Conservation (phyloP, 1,140 invertebrate species). For the Maniola jurtina region DNA sequence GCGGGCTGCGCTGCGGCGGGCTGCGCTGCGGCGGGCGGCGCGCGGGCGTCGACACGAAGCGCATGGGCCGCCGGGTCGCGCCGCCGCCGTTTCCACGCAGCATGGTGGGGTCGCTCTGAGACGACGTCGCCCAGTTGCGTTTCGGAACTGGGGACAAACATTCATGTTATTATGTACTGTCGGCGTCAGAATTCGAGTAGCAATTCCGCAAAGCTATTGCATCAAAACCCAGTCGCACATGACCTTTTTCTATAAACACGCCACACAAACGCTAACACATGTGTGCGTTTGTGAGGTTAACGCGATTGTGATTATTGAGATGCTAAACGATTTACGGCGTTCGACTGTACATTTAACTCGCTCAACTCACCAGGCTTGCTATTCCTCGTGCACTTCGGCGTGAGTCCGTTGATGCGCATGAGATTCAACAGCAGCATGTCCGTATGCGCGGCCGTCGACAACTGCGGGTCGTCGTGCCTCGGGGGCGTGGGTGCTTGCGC, state of each 20-base stretch:
- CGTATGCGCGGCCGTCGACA: slow-evolving; percentile 62
- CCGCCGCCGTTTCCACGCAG: slow-evolving; percentile 4
- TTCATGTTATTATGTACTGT: too few species aligned
- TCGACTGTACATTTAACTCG: too few species aligned
- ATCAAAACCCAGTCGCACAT: too few species aligned
- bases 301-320: too few species aligned
- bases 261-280: too few species aligned
- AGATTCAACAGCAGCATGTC: slow-evolving; percentile 70
- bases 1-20: not conserved
- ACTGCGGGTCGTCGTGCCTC: slow-evolving; percentile 55
- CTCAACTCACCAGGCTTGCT: slow-evolving; percentile 46
- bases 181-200: too few species aligned
- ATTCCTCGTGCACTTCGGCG: slow-evolving; percentile 46
- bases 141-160: slow-evolving; percentile 38
- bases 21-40: slow-evolving; percentile 11
- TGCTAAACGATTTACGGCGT: too few species aligned
- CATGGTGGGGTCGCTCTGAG: slow-evolving; percentile 13
- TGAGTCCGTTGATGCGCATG: slow-evolving; percentile 69
- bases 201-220: too few species aligned
- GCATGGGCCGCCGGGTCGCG: slow-evolving; percentile 15
- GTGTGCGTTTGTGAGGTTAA: too few species aligned
- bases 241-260: too few species aligned
- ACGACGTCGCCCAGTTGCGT: slow-evolving; percentile 46
- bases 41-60: slow-evolving; percentile 16
- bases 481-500: slow-evolving; percentile 11